Percentiles rank a stretch among this genome's conserved stretches.
Evolutionary conservation across 2,113 vertebrate species (phyloP).

Genomic region (Corydoras maculifer): DNA sequence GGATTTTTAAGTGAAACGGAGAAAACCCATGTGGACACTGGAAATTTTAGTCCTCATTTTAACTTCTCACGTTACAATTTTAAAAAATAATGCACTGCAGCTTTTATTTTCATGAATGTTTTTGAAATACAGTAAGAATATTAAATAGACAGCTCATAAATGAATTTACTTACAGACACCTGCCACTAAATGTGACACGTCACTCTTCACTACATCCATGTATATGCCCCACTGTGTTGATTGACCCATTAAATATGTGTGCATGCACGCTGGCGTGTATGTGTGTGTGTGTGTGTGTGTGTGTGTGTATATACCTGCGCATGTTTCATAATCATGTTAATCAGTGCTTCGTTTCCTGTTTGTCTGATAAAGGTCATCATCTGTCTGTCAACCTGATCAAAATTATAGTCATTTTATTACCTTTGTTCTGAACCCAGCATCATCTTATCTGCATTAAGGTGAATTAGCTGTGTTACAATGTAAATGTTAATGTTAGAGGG

Average conservation of each 20-base stretch:
- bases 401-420: constrained; percentile 5
- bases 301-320: constrained; percentile 40
- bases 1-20: too few relatives aligned
- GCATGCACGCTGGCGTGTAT: neutral
- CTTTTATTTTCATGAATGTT: too few relatives aligned
- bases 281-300: constrained; percentile 33
- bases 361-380: constrained; percentile 59
- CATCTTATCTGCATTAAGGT: neutral
- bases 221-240: constrained; percentile 30
- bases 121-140: too few relatives aligned
- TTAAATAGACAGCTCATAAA: too few relatives aligned
- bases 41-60: too few relatives aligned
- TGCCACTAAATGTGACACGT: constrained; percentile 40
- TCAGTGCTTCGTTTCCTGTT: constrained; percentile 57
- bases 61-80: too few relatives aligned
- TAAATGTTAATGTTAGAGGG: too few relatives aligned
- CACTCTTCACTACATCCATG: constrained; percentile 37
- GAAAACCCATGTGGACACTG: too few relatives aligned
- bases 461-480: too few relatives aligned
- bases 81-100: too few relatives aligned
- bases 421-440: neutral
- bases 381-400: constrained; percentile 54
- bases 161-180: neutral
- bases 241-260: constrained; percentile 35
- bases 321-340: constrained; percentile 58